Evolutionary conservation across 1,140 invertebrate genomes (phyloP).

Genomic region (Saccostrea cuccullata): DNA sequence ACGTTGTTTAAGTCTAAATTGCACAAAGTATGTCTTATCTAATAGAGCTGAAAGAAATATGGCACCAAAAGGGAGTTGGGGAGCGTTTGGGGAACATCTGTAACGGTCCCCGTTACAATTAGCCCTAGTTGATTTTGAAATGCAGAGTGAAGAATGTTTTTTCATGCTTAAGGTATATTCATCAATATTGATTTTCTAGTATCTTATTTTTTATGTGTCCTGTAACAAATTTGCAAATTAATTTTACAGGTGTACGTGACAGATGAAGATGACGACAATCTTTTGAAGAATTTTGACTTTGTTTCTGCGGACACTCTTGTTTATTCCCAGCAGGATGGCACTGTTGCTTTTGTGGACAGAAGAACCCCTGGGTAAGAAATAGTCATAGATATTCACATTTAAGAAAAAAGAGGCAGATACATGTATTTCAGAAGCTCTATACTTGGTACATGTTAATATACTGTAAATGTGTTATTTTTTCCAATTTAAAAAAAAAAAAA

Average conservation of each 20-base stretch:
- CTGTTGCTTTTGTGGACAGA: conserved; percentile 68
- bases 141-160: neutral
- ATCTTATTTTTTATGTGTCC: neutral
- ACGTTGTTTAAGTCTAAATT: no score
- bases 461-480: no score
- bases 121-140: neutral
- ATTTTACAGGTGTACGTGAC: neutral
- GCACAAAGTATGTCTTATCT: no score
- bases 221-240: neutral
- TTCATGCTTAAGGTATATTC: neutral
- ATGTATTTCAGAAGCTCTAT: no score
- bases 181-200: neutral
- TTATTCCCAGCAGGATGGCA: conserved; percentile 69
- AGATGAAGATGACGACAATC: conserved; percentile 56
- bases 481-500: no score
- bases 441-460: no score
- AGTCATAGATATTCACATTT: no score
- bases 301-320: conserved; percentile 62
- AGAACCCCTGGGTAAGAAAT: conserved; percentile 65
- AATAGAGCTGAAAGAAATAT: no score
- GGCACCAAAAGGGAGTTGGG: no score
- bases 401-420: no score
- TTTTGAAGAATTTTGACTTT: conserved; percentile 71
- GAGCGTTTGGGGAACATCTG: no score
- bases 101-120: no score